Conservation (phyloP, 2,113 vertebrate species). For the Clupea harengus region DNA sequence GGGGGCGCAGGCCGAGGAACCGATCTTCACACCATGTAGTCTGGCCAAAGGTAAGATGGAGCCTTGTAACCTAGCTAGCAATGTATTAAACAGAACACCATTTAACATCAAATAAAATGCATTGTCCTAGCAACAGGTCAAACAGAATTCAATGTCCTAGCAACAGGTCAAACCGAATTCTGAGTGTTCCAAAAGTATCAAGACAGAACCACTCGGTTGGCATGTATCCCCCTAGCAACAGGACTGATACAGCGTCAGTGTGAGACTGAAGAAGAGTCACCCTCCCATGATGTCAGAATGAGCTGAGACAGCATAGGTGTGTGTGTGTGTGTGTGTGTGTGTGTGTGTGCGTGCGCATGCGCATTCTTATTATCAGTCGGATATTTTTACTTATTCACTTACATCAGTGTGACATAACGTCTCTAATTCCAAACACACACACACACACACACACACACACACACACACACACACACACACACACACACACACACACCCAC, state of each 20-base stretch:
- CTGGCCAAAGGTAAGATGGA: slow-evolving; percentile 55
- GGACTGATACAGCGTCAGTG: too few relatives aligned
- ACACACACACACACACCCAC: neutral
- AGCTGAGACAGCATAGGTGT: neutral
- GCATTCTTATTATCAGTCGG: neutral
- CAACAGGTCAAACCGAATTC: too few relatives aligned
- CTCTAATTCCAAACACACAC: too few relatives aligned
- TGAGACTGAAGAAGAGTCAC: too few relatives aligned
- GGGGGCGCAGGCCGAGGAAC: slow-evolving; percentile 56
- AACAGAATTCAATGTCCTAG: too few relatives aligned
- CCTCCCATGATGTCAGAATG: neutral
- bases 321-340: slow-evolving; percentile 7
- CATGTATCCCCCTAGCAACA: neutral
- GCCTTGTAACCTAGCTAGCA: too few relatives aligned
- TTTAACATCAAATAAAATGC: neutral
- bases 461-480: neutral
- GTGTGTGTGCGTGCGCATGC: slow-evolving; percentile 15
- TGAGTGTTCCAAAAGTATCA: too few relatives aligned
- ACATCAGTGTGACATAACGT: neutral
- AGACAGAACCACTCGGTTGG: too few relatives aligned
- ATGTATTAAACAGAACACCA: neutral
- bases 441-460: neutral
- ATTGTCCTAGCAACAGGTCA: too few relatives aligned
- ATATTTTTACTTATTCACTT: neutral
- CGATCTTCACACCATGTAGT: slow-evolving; percentile 63